Base-by-base conservation (phyloP, 2,113 vertebrate genomes). In the Lagopus muta region DNA sequence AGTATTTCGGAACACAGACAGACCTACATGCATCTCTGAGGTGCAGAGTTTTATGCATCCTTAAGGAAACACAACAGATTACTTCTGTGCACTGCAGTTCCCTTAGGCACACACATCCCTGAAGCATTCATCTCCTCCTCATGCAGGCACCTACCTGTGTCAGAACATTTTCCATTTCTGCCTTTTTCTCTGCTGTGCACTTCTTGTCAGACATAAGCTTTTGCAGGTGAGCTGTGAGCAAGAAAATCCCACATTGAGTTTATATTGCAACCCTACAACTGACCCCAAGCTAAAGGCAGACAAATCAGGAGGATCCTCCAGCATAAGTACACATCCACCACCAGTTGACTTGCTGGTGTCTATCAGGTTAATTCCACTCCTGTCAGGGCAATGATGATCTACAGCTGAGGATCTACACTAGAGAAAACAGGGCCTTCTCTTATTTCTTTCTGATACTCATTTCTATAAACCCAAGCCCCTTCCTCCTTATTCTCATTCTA, bases 191-290 rank as follows among this genome's bases (percentile, higher is more conserved):
- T 34, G 98, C 98, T 3, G 98, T 48, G 89, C 99, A 99, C 89
- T 99, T 99, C 97, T 99, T 99, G 94, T 99, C 99, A 62, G 99
- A 98, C 99, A 99, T 99, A 89, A 99, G 89, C 91, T 99, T 99
- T 97, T 99, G 98, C 82, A 99, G 98, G 86, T 99, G 99, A 92
- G 99, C 99, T 99, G 76, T 0, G 88, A 95, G 86, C 14, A 58
- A 84, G 25, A 10, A 24, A 91, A 94, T 34, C 0, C 62, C 0
- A 4, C 8, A 9, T 1, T 45, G 62, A 87, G 27, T 71, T 88
- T 15, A 54, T 6, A 64, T 0, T 14, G 30, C 32, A 57, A 43
- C 8, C 27, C 30, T 50, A 72, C 4, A 43, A 15, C 11, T 9
- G 45, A 73, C 3, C 19, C 14, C 48, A 66, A 4, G 1, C n/a